A percentile compares a stretch with the other conserved stretches of the same genome.
phyloP scores from a whole-genome alignment of 2,797 vertebrate species.

The Sphaeramia orbicularis region DNA sequence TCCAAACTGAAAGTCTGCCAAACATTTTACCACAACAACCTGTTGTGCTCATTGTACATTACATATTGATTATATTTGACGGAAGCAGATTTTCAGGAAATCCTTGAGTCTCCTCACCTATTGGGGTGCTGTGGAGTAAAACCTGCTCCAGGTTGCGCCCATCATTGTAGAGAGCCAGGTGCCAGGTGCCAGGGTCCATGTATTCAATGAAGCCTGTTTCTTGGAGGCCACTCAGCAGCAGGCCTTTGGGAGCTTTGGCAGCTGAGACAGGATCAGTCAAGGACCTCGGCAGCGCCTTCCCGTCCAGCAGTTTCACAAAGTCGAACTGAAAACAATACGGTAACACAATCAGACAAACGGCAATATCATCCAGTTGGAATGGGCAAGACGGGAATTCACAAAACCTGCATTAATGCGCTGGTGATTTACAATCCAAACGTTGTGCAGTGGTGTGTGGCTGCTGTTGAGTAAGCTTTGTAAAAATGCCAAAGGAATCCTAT shows the following conservation, averaged over 20 bases:
- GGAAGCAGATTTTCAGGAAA: not conserved
- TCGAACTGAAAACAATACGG: constrained; percentile 88
- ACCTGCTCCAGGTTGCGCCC: constrained; percentile 95
- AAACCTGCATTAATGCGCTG: constrained; percentile 33
- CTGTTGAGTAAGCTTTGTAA: constrained; percentile 29
- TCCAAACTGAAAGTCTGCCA: too few relatives aligned
- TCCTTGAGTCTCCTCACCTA: constrained; percentile 83
- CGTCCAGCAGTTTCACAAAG: constrained; percentile 97
- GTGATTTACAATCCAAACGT: constrained; percentile 11
- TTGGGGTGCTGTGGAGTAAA: constrained; percentile 92
- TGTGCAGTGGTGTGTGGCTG: constrained; percentile 31
- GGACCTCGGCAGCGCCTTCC: constrained; percentile 92
- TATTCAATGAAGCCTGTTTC: constrained; percentile 97
- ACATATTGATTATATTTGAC: too few relatives aligned
- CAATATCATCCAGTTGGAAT: constrained; percentile 9
- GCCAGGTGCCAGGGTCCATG: constrained; percentile 96
- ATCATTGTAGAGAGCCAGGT: constrained; percentile 96
- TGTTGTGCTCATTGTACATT: too few relatives aligned
- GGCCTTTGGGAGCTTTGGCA: constrained; percentile 89
- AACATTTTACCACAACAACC: too few relatives aligned
- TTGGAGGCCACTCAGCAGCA: constrained; percentile 92
- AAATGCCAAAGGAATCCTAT: constrained; percentile 24
- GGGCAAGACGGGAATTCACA: not conserved
- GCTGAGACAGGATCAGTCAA: constrained; percentile 87
- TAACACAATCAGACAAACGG: constrained; percentile 35